Evolutionary conservation across 1,140 invertebrate genomes (phyloP), one percentile per base, ranked within the genome.

Genomic region (Anadara kagoshimensis): DNA sequence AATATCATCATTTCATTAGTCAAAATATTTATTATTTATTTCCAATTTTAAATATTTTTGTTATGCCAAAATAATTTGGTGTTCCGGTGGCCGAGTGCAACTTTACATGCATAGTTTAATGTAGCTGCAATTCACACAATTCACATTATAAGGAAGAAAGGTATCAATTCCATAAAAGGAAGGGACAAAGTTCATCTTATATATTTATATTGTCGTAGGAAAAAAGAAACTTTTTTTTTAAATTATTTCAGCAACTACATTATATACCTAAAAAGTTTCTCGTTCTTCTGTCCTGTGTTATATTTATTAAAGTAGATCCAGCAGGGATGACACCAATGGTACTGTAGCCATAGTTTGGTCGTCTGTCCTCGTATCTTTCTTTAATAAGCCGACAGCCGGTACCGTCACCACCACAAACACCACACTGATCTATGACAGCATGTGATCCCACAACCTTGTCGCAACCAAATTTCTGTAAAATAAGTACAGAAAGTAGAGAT

Each of bases 381-480:
- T 59, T 24, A 5, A 75, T 20, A 36, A 70, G 51, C 18, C 51
- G 29, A 49, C 73, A 75, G 11, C 51, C 61, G 1, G 62, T 54
- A 3, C 54, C 54, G 36, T 75, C 68, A 1, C 73, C 73, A 64
- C 56, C 49, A n/a, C 73, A 75, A n/a, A 75, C 59, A 20, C 73
- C 68, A 75, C 73, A 75, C 5, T 53, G 12, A 44, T 75, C 73
- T 12, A 29, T 56, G n/a, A 29, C 54, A 16, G 62, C 24, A 18
- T 54, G 36, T 1, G 73, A 75, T 5, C 63, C 68, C 16, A 61
- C 68, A 16, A 70, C 47, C 7, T 59, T 63, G 47, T 75, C 73
- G 66, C 73, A 75, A 47, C 73, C 73, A 58, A 75, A 51, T 61
- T 57, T 44, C 73, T 75, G 29, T n/a, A 59, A 61, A 64, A 29